These are phyloP conservation scores for Anableps anableps DNA, from an alignment of 2,797 vertebrate species.

Conservation along the genomic window DNA sequence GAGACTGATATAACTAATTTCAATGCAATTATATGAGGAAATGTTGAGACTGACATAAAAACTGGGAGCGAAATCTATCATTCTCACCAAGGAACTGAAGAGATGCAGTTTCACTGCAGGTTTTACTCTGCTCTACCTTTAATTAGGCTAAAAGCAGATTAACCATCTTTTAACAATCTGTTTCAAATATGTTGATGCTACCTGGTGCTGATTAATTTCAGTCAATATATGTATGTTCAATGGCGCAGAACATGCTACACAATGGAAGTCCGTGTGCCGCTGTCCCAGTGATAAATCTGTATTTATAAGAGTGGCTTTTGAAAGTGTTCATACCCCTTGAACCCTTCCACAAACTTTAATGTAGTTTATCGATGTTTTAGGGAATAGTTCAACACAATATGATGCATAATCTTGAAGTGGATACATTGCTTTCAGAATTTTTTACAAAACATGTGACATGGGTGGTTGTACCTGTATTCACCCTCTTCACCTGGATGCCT, in stretches of 20 bases:
- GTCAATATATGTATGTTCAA: background rate
- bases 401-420: too few species aligned
- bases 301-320: background rate
- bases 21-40: background rate
- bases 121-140: background rate
- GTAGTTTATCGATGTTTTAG: too few species aligned
- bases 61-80: background rate
- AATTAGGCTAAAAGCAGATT: background rate
- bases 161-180: background rate
- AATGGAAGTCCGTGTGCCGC: background rate
- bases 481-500: too few species aligned
- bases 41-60: background rate
- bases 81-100: background rate
- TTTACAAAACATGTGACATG: too few species aligned
- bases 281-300: background rate
- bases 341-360: background rate
- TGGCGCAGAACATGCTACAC: background rate
- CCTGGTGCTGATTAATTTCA: background rate
- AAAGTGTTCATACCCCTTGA: background rate
- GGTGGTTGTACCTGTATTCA: too few species aligned
- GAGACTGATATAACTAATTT: background rate
- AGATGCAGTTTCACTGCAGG: background rate
- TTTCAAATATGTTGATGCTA: background rate
- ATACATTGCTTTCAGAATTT: too few species aligned
- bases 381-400: too few species aligned